phyloP scores from a whole-genome alignment of 1,140 invertebrate species.

The Whitmania pigra region DNA sequence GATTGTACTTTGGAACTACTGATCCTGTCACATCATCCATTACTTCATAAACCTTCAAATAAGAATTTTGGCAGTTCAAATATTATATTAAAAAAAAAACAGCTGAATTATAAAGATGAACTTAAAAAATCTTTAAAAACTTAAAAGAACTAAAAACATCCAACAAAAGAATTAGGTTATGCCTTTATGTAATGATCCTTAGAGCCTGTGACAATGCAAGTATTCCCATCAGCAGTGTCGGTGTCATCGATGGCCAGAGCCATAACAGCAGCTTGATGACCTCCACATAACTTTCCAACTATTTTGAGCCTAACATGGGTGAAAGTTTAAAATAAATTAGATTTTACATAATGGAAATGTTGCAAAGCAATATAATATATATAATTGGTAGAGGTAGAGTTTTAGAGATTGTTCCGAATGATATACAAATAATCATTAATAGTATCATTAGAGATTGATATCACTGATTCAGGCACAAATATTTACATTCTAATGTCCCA shows the following conservation, averaged over 20 bases:
- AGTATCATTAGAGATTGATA: too few species aligned
- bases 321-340: not conserved
- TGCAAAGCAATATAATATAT: slow-evolving; percentile 20
- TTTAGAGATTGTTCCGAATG: not conserved
- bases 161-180: slow-evolving; percentile 1
- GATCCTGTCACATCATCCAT: slow-evolving; percentile 47
- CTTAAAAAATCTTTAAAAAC: slow-evolving; percentile 21
- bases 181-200: slow-evolving; percentile 72
- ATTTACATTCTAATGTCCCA: slow-evolving; percentile 69
- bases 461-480: slow-evolving; percentile 3
- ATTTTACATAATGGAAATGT: not conserved
- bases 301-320: slow-evolving; percentile 48
- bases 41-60: slow-evolving; percentile 52
- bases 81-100: slow-evolving; percentile 1
- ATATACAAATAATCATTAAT: not conserved
- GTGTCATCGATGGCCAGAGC: slow-evolving; percentile 57
- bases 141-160: too few species aligned
- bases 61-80: not conserved
- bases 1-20: slow-evolving; percentile 53
- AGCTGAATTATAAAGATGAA: slow-evolving; percentile 16
- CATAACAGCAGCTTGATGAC: slow-evolving; percentile 73
- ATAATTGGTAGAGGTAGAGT: slow-evolving; percentile 13
- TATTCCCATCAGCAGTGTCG: slow-evolving; percentile 42
- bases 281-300: slow-evolving; percentile 63
- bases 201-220: slow-evolving; percentile 62